A percentile compares a stretch with the other conserved stretches of the same genome.
phyloP scores from a whole-genome alignment of 1,140 invertebrate genomes.

The Drosophila grimshawi region DNA sequence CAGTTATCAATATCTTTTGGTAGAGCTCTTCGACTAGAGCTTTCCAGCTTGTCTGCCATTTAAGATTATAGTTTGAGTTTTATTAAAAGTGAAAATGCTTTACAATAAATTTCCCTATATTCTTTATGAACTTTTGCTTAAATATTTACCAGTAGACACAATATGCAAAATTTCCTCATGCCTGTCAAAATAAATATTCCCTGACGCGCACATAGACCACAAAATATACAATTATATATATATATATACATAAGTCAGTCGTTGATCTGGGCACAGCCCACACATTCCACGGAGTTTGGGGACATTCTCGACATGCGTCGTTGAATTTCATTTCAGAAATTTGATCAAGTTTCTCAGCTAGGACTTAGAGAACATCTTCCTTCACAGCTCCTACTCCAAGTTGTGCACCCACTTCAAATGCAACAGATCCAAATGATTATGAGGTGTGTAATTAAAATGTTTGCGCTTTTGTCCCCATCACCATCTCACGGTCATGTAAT shows the following conservation, averaged over 20 bases:
- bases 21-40: too few relatives aligned
- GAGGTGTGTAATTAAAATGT: constrained; percentile 84
- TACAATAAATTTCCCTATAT: not conserved
- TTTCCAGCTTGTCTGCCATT: too few relatives aligned
- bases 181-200: constrained; percentile 63
- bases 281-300: constrained; percentile 19
- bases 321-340: constrained; percentile 56
- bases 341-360: constrained; percentile 58
- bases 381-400: constrained; percentile 10
- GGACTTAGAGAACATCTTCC: constrained; percentile 2
- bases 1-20: too few relatives aligned
- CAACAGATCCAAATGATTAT: constrained; percentile 68
- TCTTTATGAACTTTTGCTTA: constrained; percentile 7
- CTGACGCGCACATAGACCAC: constrained; percentile 22
- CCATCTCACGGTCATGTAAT: constrained; percentile 61
- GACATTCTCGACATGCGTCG: constrained; percentile 53
- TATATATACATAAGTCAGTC: constrained; percentile 12
- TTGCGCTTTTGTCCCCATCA: constrained; percentile 70
- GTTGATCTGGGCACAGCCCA: constrained; percentile 38
- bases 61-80: too few relatives aligned
- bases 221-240: not conserved
- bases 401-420: not conserved
- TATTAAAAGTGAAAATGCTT: too few relatives aligned
- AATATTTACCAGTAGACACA: constrained; percentile 13
- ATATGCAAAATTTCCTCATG: constrained; percentile 52